Conservation (phyloP, 2,113 vertebrate genomes). For the Antennarius striatus region DNA sequence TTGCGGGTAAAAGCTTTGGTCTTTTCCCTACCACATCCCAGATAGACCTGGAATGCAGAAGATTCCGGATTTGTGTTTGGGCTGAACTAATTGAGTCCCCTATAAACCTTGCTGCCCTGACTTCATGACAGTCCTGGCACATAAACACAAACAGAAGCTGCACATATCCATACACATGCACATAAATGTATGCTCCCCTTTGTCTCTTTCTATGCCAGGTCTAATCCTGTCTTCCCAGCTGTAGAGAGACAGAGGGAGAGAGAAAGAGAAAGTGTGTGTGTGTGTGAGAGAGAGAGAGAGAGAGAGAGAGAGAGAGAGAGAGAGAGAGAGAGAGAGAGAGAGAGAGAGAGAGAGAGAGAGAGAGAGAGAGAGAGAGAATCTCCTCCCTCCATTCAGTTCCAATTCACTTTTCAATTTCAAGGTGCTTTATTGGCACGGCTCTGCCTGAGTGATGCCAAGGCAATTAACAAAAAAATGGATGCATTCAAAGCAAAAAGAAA, state of each 20-base stretch:
- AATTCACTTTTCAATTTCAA: constrained; percentile 83
- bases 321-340: constrained; percentile 33
- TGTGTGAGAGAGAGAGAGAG: background rate
- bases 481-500: constrained; percentile 64
- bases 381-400: constrained; percentile 74
- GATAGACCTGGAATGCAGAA: constrained; percentile 64
- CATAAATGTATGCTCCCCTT: constrained; percentile 50
- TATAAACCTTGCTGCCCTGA: constrained; percentile 70
- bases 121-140: constrained; percentile 60
- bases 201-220: constrained; percentile 74
- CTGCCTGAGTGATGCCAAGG: constrained; percentile 68
- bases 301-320: constrained; percentile 39
- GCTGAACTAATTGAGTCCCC: constrained; percentile 80
- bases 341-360: constrained; percentile 30
- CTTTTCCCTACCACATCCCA: constrained; percentile 62
- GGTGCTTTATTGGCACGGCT: constrained; percentile 76
- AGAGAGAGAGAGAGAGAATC: constrained; percentile 55
- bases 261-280: no score
- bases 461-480: constrained; percentile 68
- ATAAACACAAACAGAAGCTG: constrained; percentile 27
- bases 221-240: constrained; percentile 78
- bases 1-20: constrained; percentile 55
- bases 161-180: constrained; percentile 22
- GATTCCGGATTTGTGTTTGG: constrained; percentile 74
- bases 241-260: constrained; percentile 48